Evolutionary conservation across 2,797 vertebrate species (phyloP), one percentile per base, ranked within the genome.

Genomic region (Falco novaeseelandiae): DNA sequence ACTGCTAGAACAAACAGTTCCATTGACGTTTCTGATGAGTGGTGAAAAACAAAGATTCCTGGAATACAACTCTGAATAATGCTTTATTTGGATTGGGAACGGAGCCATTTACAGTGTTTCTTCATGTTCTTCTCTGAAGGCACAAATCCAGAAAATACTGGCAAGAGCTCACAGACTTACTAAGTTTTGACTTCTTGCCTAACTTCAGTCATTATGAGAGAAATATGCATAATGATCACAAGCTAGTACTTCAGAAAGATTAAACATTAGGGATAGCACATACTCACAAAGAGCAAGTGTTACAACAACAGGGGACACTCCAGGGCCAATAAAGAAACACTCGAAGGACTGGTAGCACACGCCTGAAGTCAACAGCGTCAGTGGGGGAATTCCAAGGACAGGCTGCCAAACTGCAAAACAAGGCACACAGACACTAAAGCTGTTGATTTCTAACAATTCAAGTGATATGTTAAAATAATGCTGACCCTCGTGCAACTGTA

Each of bases 161-260:
- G 94, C 94, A 94, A 34, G 78, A 73, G 81, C 87, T 96, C 59
- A 12, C 57, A 40, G 29, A 26, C 66, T 21, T 49, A 44, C n/a
- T 77, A 78, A 72, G 62, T 76, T 83, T 87, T 84, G 87, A 89
- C 70, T 91, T 62, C 78, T 93, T 91, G 92, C 90, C 92, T 62
- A 77, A 73, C 84, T 95, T 77, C 90, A 78, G 73, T 89, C 92
- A 73, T 69, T 63, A 57, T 2, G 46, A 58, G 61, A 77, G 87
- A 93, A 92, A 90, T 59, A 65, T 57, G 77, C 54, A 12, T 3
- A 6, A 34, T 0, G 67, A 69, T 71, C 82, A 90, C 81, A 62
- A 61, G 61, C 32, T 6, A 21, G 63, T 30, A 5, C 46, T 86
- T 71, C 11, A 85, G 55, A 9, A 26, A 34, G 69, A 73, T 73